Evolutionary conservation across 1,140 invertebrate genomes (phyloP).

Genomic region (Drosophila lacteicornis): DNA sequence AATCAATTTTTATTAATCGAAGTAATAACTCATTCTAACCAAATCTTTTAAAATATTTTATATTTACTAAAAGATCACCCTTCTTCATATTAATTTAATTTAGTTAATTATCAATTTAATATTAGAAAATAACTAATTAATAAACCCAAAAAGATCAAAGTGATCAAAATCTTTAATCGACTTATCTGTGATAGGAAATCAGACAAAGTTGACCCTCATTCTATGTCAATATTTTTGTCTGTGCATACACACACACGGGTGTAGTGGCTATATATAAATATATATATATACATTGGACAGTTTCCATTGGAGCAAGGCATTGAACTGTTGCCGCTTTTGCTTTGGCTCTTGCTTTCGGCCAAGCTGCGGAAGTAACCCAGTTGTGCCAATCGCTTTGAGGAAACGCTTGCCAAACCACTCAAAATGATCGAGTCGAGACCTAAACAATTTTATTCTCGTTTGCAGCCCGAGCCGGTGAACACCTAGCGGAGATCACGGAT

Average conservation of each 20-base stretch:
- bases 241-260: not conserved
- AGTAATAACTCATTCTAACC: too few relatives aligned
- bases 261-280: constrained; percentile 5
- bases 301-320: constrained; percentile 68
- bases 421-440: constrained; percentile 46
- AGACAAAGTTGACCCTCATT: constrained; percentile 4
- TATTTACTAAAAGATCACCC: too few relatives aligned
- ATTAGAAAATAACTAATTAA: too few relatives aligned
- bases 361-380: constrained; percentile 73
- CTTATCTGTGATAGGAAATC: not conserved
- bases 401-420: constrained; percentile 54
- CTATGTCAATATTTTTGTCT: constrained; percentile 2
- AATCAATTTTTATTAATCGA: not conserved
- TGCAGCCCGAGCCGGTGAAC: constrained; percentile 61
- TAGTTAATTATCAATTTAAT: too few relatives aligned
- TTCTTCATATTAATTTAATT: too few relatives aligned
- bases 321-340: constrained; percentile 55
- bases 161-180: not conserved
- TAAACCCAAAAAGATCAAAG: not conserved
- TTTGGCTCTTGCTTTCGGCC: constrained; percentile 34
- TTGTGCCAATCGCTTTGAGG: constrained; percentile 53
- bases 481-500: constrained; percentile 27
- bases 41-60: too few relatives aligned
- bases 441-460: constrained; percentile 71
- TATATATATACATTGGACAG: constrained; percentile 9